These are phyloP conservation scores for Phthorimaea operculella DNA, from an alignment of 1,140 invertebrate genomes.

Conservation along the genomic window DNA sequence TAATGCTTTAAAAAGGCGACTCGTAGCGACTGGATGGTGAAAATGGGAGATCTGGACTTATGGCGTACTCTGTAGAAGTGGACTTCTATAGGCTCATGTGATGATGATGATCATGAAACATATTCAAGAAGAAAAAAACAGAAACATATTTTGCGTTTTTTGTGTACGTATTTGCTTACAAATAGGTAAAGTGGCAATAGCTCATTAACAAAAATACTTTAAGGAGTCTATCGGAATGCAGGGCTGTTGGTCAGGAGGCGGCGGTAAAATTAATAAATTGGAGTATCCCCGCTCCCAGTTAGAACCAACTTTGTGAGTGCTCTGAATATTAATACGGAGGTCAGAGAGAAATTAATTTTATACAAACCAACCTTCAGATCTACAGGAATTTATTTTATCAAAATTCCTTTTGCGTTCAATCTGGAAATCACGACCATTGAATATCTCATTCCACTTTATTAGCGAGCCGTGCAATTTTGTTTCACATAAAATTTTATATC, in stretches of 20 bases:
- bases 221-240: no score
- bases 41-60: no score
- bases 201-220: no score
- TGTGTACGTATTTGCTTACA: no score
- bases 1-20: no score
- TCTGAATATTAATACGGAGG: constrained; percentile 58
- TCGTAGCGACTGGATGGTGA: no score
- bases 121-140: no score
- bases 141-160: no score
- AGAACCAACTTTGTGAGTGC: constrained; percentile 51
- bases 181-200: no score
- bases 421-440: constrained; percentile 33
- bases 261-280: constrained; percentile 50
- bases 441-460: constrained; percentile 11
- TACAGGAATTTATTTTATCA: constrained; percentile 42
- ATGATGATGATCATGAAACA: no score
- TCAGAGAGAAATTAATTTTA: constrained; percentile 55
- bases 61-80: no score
- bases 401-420: constrained; percentile 40
- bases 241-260: constrained; percentile 19
- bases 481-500: neutral
- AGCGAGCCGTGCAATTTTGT: neutral
- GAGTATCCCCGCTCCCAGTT: constrained; percentile 43
- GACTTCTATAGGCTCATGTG: no score
- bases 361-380: constrained; percentile 44